Evolutionary conservation across 1,140 invertebrate species (phyloP).

Genomic region (Eriosoma lanigerum): DNA sequence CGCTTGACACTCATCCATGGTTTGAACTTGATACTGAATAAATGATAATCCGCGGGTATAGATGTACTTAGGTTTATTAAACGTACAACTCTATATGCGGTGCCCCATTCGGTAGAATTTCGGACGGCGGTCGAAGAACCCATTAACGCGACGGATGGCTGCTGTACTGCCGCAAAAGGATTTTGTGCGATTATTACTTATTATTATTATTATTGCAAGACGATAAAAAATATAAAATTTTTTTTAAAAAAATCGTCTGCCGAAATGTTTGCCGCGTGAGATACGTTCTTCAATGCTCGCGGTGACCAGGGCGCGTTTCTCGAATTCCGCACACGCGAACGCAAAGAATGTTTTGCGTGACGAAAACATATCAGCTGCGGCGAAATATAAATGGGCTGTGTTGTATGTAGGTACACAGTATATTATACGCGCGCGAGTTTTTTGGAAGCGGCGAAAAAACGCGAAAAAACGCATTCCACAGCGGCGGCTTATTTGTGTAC

Average conservation of each 20-base stretch:
- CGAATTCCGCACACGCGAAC: conserved; percentile 14
- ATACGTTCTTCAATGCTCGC: neutral
- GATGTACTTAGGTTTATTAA: too few species aligned
- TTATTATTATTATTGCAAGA: too few species aligned
- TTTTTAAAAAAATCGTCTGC: neutral
- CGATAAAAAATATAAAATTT: conserved; percentile 23
- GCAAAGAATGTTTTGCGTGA: conserved; percentile 34
- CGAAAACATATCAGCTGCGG: conserved; percentile 29
- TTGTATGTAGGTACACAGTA: too few species aligned
- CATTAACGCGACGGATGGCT: neutral
- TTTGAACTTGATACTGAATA: too few species aligned
- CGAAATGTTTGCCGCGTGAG: conserved; percentile 10
- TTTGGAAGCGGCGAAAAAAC: conserved; percentile 43
- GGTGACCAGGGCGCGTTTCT: neutral
- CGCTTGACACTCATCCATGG: too few species aligned
- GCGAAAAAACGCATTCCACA: conserved; percentile 44
- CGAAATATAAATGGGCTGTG: too few species aligned
- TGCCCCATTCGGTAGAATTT: neutral
- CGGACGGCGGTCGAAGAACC: conserved; percentile 14
- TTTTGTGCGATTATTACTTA: too few species aligned
- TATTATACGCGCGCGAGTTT: conserved; percentile 2
- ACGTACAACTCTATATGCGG: too few species aligned
- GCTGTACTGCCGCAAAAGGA: neutral
- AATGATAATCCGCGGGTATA: too few species aligned
- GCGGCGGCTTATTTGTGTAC: conserved; percentile 25